These are phyloP conservation scores for Lasaia peninsularis DNA, from an alignment of 1,140 invertebrate species.

Conservation along the genomic window DNA sequence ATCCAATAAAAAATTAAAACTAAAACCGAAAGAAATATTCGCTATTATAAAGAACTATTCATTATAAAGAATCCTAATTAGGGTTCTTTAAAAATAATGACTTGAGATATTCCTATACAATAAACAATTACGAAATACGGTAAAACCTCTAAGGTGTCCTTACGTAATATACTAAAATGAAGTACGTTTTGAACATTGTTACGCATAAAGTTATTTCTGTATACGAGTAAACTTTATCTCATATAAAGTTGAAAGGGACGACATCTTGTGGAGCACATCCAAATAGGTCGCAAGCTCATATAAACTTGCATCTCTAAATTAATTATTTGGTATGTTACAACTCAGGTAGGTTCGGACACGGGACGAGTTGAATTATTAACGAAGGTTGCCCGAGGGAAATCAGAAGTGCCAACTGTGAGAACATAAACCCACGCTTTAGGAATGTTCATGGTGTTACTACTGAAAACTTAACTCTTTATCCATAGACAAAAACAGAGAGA, in stretches of 20 bases:
- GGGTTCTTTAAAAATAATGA: too few species aligned
- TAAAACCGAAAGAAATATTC: too few species aligned
- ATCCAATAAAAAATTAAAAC: too few species aligned
- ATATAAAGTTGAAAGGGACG: not conserved
- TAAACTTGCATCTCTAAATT: slow-evolving; percentile 42
- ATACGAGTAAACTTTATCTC: not conserved
- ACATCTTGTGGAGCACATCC: not conserved
- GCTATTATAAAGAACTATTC: too few species aligned
- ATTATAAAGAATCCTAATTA: too few species aligned
- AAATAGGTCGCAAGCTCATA: slow-evolving; percentile 14
- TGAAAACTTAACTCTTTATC: not conserved
- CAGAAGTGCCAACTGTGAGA: slow-evolving; percentile 27
- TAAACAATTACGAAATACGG: too few species aligned
- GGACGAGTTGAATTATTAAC: slow-evolving; percentile 60
- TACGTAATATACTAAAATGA: too few species aligned
- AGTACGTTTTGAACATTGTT: too few species aligned
- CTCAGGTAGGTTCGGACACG: slow-evolving; percentile 48
- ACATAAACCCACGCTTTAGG: not conserved
- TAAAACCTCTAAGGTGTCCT: too few species aligned
- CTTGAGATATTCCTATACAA: too few species aligned
- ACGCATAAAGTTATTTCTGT: not conserved
- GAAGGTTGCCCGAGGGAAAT: slow-evolving; percentile 51
- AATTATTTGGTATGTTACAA: slow-evolving; percentile 41
- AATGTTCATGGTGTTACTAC: not conserved
- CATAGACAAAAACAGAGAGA: not conserved